Percentiles rank a stretch among this genome's conserved stretches.
Conservation (phyloP, 1,140 invertebrate genomes). For the Leptestheria dahalacensis region DNA sequence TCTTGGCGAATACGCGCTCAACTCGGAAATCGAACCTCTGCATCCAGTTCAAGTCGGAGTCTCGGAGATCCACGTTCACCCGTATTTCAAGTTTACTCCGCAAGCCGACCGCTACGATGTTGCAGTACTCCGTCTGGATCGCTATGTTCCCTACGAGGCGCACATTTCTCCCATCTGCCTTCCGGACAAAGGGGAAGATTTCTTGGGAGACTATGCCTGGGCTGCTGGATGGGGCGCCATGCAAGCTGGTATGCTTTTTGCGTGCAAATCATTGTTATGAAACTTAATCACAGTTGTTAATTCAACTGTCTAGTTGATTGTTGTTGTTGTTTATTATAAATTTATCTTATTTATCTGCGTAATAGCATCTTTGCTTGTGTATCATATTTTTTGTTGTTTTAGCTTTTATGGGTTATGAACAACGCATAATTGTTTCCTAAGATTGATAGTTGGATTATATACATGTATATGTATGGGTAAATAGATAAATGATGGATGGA, state of each 20-base stretch:
- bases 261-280: no score
- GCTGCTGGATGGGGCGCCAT: conserved; percentile 87
- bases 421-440: no score
- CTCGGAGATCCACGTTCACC: conserved; percentile 73
- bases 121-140: conserved; percentile 70
- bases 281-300: background rate
- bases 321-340: background rate
- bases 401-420: no score
- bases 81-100: conserved; percentile 88
- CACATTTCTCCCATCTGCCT: conserved; percentile 87
- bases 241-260: conserved; percentile 50
- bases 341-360: conserved; percentile 7
- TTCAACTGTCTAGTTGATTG: background rate
- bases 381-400: no score
- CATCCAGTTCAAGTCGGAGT: conserved; percentile 83
- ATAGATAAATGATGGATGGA: no score
- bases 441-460: no score
- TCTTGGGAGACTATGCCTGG: conserved; percentile 76
- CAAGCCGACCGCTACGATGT: conserved; percentile 74
- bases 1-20: conserved; percentile 83
- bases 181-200: conserved; percentile 76
- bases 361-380: no score
- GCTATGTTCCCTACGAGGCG: conserved; percentile 72
- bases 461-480: no score
- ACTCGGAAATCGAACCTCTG: conserved; percentile 74